Evolutionary conservation across 2,797 vertebrate genomes (phyloP).

Genomic region (Cyclopterus lumpus): DNA sequence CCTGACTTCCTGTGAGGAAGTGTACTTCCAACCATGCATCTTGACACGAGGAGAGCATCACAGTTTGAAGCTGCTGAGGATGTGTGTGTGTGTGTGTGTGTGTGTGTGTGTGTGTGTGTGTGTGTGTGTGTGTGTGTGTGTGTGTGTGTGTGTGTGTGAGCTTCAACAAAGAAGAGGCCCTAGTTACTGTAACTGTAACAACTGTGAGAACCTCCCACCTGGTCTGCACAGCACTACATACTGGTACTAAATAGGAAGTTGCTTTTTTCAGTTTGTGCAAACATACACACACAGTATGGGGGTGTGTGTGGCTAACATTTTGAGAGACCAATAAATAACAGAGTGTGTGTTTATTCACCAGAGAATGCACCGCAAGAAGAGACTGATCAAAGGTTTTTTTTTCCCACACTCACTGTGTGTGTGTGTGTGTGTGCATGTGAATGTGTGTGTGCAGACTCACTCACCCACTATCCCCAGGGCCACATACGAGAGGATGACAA

Average conservation of each 20-base stretch:
- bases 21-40: no score
- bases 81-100: no score
- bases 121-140: no score
- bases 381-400: conserved; percentile 10
- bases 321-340: background rate
- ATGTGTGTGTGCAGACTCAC: conserved; percentile 78
- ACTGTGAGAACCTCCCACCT: background rate
- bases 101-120: no score
- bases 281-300: background rate
- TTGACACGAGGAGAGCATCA: no score
- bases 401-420: conserved; percentile 6
- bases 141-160: no score
- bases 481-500: conserved; percentile 87
- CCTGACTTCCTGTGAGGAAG: no score
- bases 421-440: conserved; percentile 17
- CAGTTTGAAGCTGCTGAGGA: no score
- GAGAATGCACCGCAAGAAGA: conserved; percentile 6
- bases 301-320: background rate
- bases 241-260: background rate
- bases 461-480: conserved; percentile 90
- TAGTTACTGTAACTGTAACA: no score
- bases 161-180: no score
- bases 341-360: conserved; percentile 1
- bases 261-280: background rate
- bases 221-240: background rate